phyloP scores from a whole-genome alignment of 2,888 invertebrate genomes.

The Pseudeuparius sepicola region DNA sequence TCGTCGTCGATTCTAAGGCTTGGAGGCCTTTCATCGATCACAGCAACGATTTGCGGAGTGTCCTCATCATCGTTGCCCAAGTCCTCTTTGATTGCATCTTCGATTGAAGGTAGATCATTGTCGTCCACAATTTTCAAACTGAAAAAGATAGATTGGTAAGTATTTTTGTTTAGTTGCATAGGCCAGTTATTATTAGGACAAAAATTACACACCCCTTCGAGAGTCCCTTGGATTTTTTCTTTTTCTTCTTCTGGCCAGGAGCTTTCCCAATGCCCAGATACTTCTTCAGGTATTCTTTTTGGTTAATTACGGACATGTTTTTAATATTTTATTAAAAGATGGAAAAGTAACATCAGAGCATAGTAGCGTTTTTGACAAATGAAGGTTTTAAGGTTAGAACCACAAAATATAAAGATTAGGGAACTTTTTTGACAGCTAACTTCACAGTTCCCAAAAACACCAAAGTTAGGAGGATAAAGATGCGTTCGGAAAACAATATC shows the following conservation, averaged over 20 bases:
- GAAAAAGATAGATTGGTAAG: slow-evolving; percentile 30
- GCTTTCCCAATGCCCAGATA: slow-evolving; percentile 57
- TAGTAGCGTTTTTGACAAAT: no score
- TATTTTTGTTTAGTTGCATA: no score
- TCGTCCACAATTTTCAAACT: slow-evolving; percentile 82
- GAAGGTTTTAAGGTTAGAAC: no score
- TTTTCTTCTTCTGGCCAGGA: slow-evolving; percentile 56
- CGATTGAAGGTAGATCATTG: slow-evolving; percentile 54
- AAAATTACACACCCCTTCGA: no score
- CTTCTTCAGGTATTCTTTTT: slow-evolving; percentile 71
- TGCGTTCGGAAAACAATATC: no score
- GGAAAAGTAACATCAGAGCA: no score
- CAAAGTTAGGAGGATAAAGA: no score
- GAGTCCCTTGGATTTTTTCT: slow-evolving; percentile 50
- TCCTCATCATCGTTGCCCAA: slow-evolving; percentile 73
- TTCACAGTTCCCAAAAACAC: no score
- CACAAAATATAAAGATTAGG: no score
- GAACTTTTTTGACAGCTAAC: no score
- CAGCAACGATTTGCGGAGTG: slow-evolving; percentile 80
- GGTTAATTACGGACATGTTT: slow-evolving; percentile 47
- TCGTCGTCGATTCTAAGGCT: slow-evolving; percentile 42
- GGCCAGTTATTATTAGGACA: no score
- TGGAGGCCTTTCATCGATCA: slow-evolving; percentile 73
- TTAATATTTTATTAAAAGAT: no score
- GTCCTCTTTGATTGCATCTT: slow-evolving; percentile 56